A percentile compares a stretch with the other conserved stretches of the same genome.
Evolutionary conservation across 2,797 vertebrate species (phyloP).

Genomic region (Scleropages formosus): DNA sequence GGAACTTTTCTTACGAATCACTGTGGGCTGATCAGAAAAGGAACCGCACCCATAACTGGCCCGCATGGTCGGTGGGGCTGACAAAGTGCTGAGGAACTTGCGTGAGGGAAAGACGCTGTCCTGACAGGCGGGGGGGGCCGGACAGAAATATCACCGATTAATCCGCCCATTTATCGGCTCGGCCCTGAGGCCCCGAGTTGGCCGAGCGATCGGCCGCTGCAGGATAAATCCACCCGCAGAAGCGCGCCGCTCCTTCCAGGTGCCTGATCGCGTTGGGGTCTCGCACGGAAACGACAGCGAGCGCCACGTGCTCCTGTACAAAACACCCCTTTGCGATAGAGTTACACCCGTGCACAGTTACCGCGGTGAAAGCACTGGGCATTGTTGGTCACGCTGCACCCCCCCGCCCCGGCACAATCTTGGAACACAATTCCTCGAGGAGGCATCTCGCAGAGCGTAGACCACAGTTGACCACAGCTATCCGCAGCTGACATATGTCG

Average conservation of each 20-base stretch:
- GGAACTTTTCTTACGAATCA: not conserved
- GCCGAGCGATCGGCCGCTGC: not conserved
- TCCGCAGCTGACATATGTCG: not conserved
- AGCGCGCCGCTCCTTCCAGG: not conserved
- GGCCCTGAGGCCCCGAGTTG: not conserved
- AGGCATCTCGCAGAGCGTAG: not conserved
- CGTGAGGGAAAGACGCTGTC: not conserved
- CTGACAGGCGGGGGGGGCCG: too few relatives aligned
- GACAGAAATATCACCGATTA: too few relatives aligned
- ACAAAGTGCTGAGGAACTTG: slow-evolving; percentile 34
- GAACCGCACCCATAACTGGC: slow-evolving; percentile 48
- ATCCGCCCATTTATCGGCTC: too few relatives aligned
- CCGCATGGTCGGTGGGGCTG: slow-evolving; percentile 45
- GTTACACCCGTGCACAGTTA: not conserved
- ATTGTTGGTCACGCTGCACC: not conserved
- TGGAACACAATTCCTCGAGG: not conserved
- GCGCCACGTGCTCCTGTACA: not conserved
- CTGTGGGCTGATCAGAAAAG: slow-evolving; percentile 40
- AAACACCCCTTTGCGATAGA: not conserved
- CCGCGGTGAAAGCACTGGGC: not conserved
- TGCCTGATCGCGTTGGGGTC: not conserved
- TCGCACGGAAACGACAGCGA: not conserved
- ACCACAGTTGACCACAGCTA: not conserved
- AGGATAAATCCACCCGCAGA: not conserved
- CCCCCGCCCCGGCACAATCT: not conserved